Evolutionary conservation across 2,797 vertebrate genomes (phyloP).

Genomic region (Melanotaenia pygmaea): DNA sequence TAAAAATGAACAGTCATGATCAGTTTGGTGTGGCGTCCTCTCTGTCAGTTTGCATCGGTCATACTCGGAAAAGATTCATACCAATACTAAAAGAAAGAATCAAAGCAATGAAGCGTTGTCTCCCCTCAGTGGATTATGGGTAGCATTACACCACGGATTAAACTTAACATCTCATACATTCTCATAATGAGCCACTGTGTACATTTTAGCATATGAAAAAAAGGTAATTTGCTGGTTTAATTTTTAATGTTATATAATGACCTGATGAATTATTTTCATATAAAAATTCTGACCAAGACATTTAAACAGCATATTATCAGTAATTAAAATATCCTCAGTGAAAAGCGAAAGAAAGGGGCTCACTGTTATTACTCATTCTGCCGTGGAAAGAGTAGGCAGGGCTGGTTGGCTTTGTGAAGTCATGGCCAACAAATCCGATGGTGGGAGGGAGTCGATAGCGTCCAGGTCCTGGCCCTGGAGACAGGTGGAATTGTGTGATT

Average conservation of each 20-base stretch:
- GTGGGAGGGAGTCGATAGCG: constrained; percentile 86
- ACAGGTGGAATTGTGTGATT: not conserved
- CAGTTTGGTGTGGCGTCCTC: not conserved
- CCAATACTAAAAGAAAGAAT: not conserved
- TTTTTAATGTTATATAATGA: not conserved
- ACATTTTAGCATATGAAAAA: not conserved
- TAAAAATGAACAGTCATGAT: constrained; percentile 6
- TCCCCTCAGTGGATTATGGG: constrained; percentile 55
- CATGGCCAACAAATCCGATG: constrained; percentile 85
- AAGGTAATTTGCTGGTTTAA: too few species aligned
- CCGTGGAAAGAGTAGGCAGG: constrained; percentile 86
- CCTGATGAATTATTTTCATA: not conserved
- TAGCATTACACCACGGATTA: constrained; percentile 25
- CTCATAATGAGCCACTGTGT: not conserved
- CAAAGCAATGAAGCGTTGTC: constrained; percentile 24
- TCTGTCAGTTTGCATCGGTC: not conserved
- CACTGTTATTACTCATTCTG: constrained; percentile 80
- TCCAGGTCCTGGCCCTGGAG: constrained; percentile 86
- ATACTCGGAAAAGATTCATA: not conserved
- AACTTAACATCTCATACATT: not conserved
- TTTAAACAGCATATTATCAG: not conserved
- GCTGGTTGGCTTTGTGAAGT: constrained; percentile 82
- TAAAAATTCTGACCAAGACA: not conserved
- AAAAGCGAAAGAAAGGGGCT: constrained; percentile 35
- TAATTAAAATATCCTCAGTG: not conserved